Evolutionary conservation across 2,797 vertebrate genomes (phyloP), one percentile per base, ranked within the genome.

Genomic region (Amazonetta brasiliensis): DNA sequence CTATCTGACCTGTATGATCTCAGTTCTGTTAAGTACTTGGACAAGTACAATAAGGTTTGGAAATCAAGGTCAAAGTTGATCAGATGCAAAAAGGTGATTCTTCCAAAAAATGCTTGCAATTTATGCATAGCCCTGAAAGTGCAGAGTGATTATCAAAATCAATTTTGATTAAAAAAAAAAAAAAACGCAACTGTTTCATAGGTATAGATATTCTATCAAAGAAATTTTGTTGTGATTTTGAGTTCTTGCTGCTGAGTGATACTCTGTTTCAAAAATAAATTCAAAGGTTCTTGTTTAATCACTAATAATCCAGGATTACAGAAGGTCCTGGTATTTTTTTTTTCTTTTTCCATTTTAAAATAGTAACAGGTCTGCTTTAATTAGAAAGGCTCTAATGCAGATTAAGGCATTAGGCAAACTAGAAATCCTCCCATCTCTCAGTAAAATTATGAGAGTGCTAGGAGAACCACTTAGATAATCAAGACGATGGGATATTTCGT

Each of bases 391-490:
- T 95, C 59, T 91, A 94, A 93, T 79, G n/a, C 69, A 95, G 96
- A 98, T 98, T 97, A 97, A 96, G 56, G 95, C 74, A 97, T 98
- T 97, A 97, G 55, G 92, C n/a, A 43, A 77, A 64, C 22, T 75
- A 69, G 78, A 75, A 52, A 95, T 96, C 95, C 94, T 95, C 60
- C 93, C 83, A 39, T 93, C 94, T 87, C 89, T 89, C 82, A 85
- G 89, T 30, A 41, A 97, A 96, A 95, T 87, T 43, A 87, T 19
- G 31, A 35, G 82, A 48, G 14, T 63, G 30, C 80, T 88, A 82
- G 76, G 75, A 94, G 69, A 95, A 50, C 88, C 67, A 77, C 81
- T 96, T 90, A 33, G n/a, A 74, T 91, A 92, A 93, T 96, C 46
- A 88, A 75, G 84, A 95, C 26, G 33, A 30, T 22, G 60, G 41